Conservation (phyloP, 2,113 vertebrate genomes). For the Recurvirostra avosetta region DNA sequence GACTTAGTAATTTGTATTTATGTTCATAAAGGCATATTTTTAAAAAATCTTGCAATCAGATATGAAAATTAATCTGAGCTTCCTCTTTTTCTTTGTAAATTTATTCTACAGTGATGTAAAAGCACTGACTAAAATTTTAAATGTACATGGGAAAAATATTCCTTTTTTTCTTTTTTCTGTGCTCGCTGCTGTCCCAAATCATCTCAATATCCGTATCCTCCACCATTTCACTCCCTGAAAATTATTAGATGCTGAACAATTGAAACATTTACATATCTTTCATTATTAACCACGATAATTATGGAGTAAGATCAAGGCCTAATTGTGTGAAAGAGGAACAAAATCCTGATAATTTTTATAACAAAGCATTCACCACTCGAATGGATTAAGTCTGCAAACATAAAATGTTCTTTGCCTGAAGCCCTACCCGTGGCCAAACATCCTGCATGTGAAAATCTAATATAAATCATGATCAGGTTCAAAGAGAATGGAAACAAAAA, state of each 20-base stretch:
- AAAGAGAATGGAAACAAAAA: background rate
- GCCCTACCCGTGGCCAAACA: background rate
- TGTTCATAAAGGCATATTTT: background rate
- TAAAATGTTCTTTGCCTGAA: background rate
- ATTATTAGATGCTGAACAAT: background rate
- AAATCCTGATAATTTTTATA: background rate
- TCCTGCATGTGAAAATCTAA: background rate
- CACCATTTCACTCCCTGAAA: background rate
- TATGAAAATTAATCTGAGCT: background rate
- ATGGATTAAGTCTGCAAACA: background rate
- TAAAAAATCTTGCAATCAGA: background rate
- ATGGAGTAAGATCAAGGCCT: background rate
- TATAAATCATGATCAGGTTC: background rate
- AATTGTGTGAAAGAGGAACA: background rate
- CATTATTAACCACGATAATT: background rate
- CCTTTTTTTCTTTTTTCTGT: background rate
- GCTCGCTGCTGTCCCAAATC: background rate
- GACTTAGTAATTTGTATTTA: background rate
- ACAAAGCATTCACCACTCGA: background rate
- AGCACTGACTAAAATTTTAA: background rate
- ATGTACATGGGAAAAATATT: background rate
- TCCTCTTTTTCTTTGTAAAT: background rate
- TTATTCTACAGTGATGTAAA: background rate
- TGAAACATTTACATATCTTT: background rate
- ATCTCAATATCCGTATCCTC: background rate